phyloP scores from a whole-genome alignment of 2,888 invertebrate species.

The Sminthurides aquaticus region DNA sequence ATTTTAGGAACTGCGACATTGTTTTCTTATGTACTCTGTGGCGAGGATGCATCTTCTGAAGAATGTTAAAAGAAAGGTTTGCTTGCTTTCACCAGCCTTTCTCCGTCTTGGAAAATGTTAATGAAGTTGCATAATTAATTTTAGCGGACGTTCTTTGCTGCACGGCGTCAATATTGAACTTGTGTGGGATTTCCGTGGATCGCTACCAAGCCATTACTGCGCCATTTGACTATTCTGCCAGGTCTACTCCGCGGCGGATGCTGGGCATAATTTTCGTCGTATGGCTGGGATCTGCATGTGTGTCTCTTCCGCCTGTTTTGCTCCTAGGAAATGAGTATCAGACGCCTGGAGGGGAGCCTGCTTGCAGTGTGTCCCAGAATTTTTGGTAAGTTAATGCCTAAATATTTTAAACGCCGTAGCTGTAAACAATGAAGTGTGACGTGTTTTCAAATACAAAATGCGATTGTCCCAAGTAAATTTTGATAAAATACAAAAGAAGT shows the following conservation, averaged over 20 bases:
- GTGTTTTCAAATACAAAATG: no score
- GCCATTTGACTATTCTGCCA: conserved; percentile 89
- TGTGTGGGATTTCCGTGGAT: conserved; percentile 96
- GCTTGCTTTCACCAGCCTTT: no score
- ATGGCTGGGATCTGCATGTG: conserved; percentile 87
- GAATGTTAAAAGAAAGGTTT: no score
- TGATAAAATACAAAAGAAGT: no score
- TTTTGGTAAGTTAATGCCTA: conserved; percentile 73
- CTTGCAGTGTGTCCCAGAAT: conserved; percentile 83
- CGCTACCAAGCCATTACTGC: conserved; percentile 87
- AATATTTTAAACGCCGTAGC: not conserved
- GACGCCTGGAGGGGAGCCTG: conserved; percentile 44
- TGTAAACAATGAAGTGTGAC: not conserved
- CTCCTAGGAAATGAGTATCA: conserved; percentile 81
- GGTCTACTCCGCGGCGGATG: conserved; percentile 86
- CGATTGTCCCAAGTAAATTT: no score
- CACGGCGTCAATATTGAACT: conserved; percentile 92
- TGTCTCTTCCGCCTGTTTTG: conserved; percentile 82
- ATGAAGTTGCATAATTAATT: not conserved
- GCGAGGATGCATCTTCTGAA: no score
- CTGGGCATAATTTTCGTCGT: conserved; percentile 80
- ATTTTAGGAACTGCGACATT: no score
- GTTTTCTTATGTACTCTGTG: no score
- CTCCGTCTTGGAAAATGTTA: no score
- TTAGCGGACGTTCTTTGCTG: conserved; percentile 92